Base-by-base conservation (phyloP, 1,140 invertebrate species). In the Aphelenchoides fujianensis region DNA sequence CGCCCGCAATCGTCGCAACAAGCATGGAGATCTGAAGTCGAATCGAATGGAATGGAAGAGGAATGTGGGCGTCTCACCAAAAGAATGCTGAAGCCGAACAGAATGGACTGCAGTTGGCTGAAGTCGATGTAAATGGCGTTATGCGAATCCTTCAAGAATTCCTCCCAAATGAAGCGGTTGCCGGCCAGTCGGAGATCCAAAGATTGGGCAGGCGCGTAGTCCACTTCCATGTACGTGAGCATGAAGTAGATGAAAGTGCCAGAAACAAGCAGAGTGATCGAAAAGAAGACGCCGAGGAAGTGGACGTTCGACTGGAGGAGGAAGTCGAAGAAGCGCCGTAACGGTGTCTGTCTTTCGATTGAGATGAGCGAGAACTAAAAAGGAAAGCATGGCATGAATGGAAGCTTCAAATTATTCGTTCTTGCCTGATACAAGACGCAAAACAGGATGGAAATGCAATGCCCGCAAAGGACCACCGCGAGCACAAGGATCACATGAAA, bases 61-160 rank as follows among this genome's bases (percentile, higher is more conserved):
- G 12, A 23, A 48, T 16, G 12, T 48, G 12, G 41, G 12, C 23
- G 12, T 16, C 41, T 48, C 41, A 48, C 41, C 12, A 48, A 12
- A 16, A 48, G 12, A 48, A 48, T 23, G 23, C 41, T 48, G 12
- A 48, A 12, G 23, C 12, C 41, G 23, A 48, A 16, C 12, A 48
- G 12, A 23, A 48, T 23, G 41, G 12, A 23, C 12, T 48, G 12
- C 41, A 48, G 12, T 23, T 48, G 41, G 23, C 23, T 16, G 34
- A 59, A 59, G 19, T 59, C 55, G 28, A 59, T 7, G 19, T 59
- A 59, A 5, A 59, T 23, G 7, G 55, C 5, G 34, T 59, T 59
- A 5, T 5, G 28, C 34, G 55, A 59, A 5, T 59, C 34, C 19
- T 59, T 5, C 7, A 59, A 32, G 19, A 7, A 59, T 7, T 7